Conservation (phyloP, 2,797 vertebrate genomes). For the Takifugu ocellatus region DNA sequence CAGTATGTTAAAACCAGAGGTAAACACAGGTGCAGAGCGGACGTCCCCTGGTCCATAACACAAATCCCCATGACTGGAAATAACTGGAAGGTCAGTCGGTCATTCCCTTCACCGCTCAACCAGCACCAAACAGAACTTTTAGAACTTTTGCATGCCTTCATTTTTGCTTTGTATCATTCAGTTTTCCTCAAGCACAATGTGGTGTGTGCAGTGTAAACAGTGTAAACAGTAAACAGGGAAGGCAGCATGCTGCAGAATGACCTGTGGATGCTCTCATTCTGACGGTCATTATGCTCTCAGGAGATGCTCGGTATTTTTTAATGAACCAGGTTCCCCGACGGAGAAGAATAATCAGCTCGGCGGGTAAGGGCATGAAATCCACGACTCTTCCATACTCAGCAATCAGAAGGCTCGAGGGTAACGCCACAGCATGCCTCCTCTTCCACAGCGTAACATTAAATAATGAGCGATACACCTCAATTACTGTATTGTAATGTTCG, state of each 20-base stretch:
- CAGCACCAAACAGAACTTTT: too few relatives aligned
- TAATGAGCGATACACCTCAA: conserved; percentile 8
- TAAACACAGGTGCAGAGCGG: not conserved
- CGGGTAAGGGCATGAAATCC: conserved; percentile 3
- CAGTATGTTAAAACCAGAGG: not conserved
- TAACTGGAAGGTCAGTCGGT: too few relatives aligned
- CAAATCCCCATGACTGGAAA: too few relatives aligned
- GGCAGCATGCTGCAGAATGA: not conserved
- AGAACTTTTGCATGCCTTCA: too few relatives aligned
- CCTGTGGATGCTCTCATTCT: not conserved
- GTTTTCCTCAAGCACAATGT: too few relatives aligned
- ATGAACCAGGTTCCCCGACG: conserved; percentile 12
- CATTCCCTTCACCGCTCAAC: too few relatives aligned
- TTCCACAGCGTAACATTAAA: conserved; percentile 11
- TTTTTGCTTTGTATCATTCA: too few relatives aligned
- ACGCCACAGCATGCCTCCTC: conserved; percentile 6
- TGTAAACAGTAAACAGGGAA: not conserved
- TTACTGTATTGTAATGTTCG: conserved; percentile 8
- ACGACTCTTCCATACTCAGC: not conserved
- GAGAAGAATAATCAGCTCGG: conserved; percentile 8
- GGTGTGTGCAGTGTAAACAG: too few relatives aligned
- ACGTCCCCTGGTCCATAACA: too few relatives aligned
- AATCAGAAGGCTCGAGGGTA: conserved; percentile 18
- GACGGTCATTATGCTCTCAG: not conserved
- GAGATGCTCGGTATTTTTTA: conserved; percentile 16